Conservation (phyloP, 2,113 vertebrate species). For the Mellivora capensis region DNA sequence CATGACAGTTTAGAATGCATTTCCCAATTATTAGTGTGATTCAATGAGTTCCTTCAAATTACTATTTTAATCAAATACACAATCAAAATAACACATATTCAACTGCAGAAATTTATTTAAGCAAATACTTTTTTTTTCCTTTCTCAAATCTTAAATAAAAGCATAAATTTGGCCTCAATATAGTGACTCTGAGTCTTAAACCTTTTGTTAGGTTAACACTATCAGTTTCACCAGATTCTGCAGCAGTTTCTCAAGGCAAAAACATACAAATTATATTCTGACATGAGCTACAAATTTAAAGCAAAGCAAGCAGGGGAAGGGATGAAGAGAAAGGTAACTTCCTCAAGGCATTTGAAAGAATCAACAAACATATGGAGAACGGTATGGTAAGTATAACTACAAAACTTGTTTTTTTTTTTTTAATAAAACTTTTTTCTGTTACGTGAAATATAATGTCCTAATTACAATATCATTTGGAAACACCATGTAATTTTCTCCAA, state of each 20-base stretch:
- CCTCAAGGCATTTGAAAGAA: conserved; percentile 41
- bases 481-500: not conserved
- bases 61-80: not conserved
- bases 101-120: conserved; percentile 61
- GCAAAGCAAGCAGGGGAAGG: conserved; percentile 70
- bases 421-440: not conserved
- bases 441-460: not conserved
- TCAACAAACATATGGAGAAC: conserved; percentile 54
- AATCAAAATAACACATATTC: conserved; percentile 39
- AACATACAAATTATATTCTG: conserved; percentile 75
- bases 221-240: conserved; percentile 76
- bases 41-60: conserved; percentile 38
- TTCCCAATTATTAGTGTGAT: conserved; percentile 18
- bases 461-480: not conserved
- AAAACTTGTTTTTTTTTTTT: not conserved
- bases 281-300: conserved; percentile 77
- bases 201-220: conserved; percentile 65
- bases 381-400: not conserved
- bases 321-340: conserved; percentile 49
- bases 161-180: conserved; percentile 75
- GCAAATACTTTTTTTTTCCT: conserved; percentile 33
- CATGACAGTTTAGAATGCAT: not conserved
- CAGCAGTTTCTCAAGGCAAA: conserved; percentile 75
- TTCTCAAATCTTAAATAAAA: conserved; percentile 71
- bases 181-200: conserved; percentile 78